Evolutionary conservation across 2,888 invertebrate genomes (phyloP).

Genomic region (Aelia acuminata): DNA sequence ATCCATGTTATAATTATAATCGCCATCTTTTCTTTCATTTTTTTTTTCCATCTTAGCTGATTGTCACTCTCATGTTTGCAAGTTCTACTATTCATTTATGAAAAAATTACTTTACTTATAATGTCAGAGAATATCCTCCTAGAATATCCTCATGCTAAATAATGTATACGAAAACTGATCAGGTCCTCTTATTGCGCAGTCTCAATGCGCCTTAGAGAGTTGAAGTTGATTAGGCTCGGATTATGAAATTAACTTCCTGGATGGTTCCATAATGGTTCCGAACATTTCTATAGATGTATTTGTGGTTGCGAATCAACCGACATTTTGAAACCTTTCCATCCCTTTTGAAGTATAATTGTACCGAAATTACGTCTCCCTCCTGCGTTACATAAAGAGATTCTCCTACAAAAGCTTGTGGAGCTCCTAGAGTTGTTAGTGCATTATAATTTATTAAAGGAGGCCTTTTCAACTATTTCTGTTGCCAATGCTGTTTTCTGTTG

Average conservation of each 20-base stretch:
- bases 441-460: neutral
- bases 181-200: neutral
- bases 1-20: too few species aligned
- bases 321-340: constrained; percentile 8
- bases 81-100: too few species aligned
- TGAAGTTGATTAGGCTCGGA: neutral
- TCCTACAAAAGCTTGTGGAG: neutral
- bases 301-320: neutral
- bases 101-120: too few species aligned
- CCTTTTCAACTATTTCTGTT: neutral
- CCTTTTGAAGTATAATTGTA: constrained; percentile 5
- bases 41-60: too few species aligned
- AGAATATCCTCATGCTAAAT: neutral
- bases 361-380: neutral
- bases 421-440: neutral
- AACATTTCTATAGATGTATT: neutral
- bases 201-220: neutral
- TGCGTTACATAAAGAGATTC: neutral
- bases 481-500: neutral
- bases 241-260: constrained; percentile 29
- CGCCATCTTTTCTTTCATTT: too few species aligned
- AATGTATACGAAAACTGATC: neutral
- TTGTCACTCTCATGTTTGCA: too few species aligned
- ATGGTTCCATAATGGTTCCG: neutral
- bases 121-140: too few species aligned